Evolutionary conservation across 2,888 invertebrate species (phyloP).

Genomic region (Trachelus tabidus): DNA sequence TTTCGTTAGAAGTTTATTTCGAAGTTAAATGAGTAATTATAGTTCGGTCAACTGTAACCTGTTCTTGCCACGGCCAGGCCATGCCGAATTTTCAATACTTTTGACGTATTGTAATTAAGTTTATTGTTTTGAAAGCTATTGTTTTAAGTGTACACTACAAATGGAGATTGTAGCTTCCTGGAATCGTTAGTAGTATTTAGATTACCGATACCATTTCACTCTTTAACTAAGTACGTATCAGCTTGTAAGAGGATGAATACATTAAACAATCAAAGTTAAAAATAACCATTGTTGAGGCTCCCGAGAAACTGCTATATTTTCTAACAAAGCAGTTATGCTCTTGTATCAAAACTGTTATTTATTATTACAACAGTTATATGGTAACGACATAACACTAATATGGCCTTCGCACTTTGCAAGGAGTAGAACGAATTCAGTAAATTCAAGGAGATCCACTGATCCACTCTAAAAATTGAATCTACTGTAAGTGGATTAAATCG

Average conservation of each 20-base stretch:
- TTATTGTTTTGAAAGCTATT: background rate
- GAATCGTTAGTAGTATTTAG: background rate
- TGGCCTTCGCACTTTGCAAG: background rate
- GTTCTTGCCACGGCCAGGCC: background rate
- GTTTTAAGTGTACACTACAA: background rate
- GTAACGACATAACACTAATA: background rate
- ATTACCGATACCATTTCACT: background rate
- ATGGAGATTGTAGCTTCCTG: background rate
- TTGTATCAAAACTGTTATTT: background rate
- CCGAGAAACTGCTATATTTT: background rate
- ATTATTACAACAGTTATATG: background rate
- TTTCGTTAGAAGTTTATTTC: background rate
- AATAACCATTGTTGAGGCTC: background rate
- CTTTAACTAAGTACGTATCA: background rate
- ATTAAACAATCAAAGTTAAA: background rate
- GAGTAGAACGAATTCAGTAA: background rate
- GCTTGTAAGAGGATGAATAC: background rate
- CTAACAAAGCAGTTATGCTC: background rate
- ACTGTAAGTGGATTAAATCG: background rate
- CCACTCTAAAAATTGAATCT: background rate
- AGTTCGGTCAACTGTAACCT: background rate
- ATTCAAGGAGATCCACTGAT: conserved; percentile 3
- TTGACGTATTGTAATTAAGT: background rate
- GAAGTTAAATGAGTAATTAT: background rate
- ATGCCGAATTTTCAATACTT: background rate